These are phyloP conservation scores for Ophioninae sp. DNA, from an alignment of 2,888 invertebrate species.

Conservation along the genomic window DNA sequence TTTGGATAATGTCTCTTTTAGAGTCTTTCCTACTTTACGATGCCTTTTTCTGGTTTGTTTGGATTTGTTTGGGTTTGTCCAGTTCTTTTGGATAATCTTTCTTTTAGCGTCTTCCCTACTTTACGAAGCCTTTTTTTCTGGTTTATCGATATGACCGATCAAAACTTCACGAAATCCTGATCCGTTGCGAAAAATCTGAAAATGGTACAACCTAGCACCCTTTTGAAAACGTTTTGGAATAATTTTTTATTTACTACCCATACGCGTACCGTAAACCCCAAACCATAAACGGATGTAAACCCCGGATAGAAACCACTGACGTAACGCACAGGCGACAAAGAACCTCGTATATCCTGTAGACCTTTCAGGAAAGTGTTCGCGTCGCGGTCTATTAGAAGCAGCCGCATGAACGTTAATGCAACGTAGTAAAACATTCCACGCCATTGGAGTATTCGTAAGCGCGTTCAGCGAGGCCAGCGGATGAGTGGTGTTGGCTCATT, in stretches of 20 bases:
- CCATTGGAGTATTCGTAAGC: neutral
- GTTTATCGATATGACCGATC: no score
- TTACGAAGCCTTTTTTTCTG: no score
- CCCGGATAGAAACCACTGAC: constrained; percentile 7
- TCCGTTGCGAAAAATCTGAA: no score
- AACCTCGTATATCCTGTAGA: constrained; percentile 20
- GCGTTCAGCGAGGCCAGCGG: neutral
- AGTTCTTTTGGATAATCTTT: no score
- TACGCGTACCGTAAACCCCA: no score
- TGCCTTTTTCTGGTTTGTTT: neutral
- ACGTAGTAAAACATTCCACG: neutral
- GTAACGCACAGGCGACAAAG: neutral
- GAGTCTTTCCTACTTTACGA: neutral
- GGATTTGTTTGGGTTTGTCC: no score
- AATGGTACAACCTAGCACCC: no score
- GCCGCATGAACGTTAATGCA: constrained; percentile 9
- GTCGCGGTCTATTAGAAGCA: constrained; percentile 40
- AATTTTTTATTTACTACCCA: no score
- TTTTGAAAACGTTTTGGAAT: no score
- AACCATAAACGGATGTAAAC: neutral
- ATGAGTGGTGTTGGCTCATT: neutral
- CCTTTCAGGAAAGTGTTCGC: constrained; percentile 32
- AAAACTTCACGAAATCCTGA: no score
- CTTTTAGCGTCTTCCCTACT: no score
- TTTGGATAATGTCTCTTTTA: neutral